phyloP scores from a whole-genome alignment of 64 coral and sea anemone genomes.

The Montipora efflorescens region DNA sequence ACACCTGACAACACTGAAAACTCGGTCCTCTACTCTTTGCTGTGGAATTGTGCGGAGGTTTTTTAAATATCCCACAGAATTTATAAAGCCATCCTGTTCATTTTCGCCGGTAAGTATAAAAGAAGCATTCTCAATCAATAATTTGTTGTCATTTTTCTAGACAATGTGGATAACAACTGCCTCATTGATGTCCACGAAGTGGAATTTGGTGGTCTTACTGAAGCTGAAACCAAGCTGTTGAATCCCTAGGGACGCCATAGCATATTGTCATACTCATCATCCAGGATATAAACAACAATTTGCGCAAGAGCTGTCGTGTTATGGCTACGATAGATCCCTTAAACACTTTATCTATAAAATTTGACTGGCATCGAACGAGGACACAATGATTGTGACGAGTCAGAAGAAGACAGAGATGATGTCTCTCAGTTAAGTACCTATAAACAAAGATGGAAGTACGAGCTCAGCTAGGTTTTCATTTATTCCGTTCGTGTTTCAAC shows the following conservation, averaged over 20 bases:
- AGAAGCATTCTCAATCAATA: no score
- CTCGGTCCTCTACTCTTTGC: no score
- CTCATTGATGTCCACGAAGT: slow-evolving; percentile 17
- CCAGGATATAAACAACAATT: not conserved
- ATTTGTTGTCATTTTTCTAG: no score
- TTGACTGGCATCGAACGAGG: not conserved
- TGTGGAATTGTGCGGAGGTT: no score
- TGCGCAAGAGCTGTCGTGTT: not conserved
- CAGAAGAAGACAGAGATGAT: slow-evolving; percentile 8
- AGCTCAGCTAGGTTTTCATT: no score
- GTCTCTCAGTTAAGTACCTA: no score
- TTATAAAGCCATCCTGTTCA: no score
- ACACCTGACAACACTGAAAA: no score
- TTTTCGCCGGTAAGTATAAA: no score
- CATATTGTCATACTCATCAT: slow-evolving; percentile 20
- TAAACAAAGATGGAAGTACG: no score
- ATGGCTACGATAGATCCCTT: not conserved
- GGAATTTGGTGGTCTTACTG: slow-evolving; percentile 15
- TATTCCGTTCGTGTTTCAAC: no score
- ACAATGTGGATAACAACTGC: not conserved
- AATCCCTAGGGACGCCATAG: not conserved
- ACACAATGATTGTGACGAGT: not conserved
- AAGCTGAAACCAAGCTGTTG: not conserved
- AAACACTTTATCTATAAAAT: slow-evolving; percentile 11
- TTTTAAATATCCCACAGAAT: no score